Percentiles rank a stretch among this genome's conserved stretches.
Conservation (phyloP, 2,797 vertebrate genomes). For the Propithecus deckenii region DNA sequence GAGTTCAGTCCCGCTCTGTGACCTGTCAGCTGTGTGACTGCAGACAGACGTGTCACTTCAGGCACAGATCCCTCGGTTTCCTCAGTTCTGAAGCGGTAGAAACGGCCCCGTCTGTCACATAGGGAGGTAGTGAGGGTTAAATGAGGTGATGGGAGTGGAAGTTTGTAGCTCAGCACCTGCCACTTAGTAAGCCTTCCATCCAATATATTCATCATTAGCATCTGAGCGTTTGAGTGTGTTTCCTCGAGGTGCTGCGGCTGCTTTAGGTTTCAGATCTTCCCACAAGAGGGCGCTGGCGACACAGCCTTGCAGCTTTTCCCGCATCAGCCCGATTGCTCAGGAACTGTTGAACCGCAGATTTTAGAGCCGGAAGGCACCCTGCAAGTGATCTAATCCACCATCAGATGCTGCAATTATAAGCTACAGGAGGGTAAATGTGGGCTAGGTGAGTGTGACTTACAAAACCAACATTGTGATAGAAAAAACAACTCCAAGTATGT, state of each 20-base stretch:
- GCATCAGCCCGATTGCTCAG: background rate
- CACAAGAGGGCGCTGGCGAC: slow-evolving; percentile 3
- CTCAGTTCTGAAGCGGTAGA: background rate
- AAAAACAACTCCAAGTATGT: background rate
- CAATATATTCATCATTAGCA: background rate
- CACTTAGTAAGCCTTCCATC: background rate
- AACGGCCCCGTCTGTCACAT: rapidly evolving
- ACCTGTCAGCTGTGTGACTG: background rate
- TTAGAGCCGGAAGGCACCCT: background rate
- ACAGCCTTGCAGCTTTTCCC: background rate
- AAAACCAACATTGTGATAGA: background rate
- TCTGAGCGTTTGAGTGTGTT: background rate
- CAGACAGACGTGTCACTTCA: background rate
- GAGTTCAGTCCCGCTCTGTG: background rate
- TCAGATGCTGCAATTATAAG: background rate
- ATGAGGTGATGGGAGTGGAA: rapidly evolving
- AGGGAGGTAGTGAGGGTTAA: background rate
- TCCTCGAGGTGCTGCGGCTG: background rate
- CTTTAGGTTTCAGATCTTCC: background rate
- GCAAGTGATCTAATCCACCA: background rate
- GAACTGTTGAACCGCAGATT: background rate
- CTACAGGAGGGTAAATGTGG: background rate
- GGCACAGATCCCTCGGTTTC: background rate
- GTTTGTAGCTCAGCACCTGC: background rate
- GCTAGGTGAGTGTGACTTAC: background rate